A percentile compares a stretch with the other conserved stretches of the same genome.
Evolutionary conservation across 2,113 vertebrate species (phyloP).

Genomic region (Gymnogyps californianus): DNA sequence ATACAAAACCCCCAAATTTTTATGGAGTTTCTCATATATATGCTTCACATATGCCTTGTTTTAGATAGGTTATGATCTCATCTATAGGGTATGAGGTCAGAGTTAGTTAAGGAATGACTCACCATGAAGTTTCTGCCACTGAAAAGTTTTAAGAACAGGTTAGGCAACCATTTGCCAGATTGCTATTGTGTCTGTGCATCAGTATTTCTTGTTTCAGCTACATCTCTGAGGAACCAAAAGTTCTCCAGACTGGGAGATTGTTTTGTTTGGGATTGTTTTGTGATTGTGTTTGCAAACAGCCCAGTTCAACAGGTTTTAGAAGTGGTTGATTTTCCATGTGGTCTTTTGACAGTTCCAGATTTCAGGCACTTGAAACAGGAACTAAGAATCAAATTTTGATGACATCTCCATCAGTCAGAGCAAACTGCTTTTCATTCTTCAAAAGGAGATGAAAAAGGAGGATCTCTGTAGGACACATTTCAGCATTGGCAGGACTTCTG

Average conservation of each 20-base stretch:
- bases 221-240: not conserved
- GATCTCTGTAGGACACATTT: not conserved
- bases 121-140: not conserved
- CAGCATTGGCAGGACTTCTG: not conserved
- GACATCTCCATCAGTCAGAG: not conserved
- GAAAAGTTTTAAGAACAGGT: not conserved
- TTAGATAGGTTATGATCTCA: not conserved
- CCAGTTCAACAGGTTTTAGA: not conserved
- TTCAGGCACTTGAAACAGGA: not conserved
- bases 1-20: rapidly evolving
- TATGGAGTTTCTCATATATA: not conserved
- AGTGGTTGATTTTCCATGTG: not conserved
- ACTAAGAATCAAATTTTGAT: not conserved
- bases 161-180: not conserved
- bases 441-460: not conserved
- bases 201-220: not conserved
- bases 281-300: not conserved
- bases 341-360: not conserved
- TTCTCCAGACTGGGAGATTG: not conserved
- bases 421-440: not conserved
- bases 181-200: not conserved
- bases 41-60: not conserved
- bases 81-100: not conserved
- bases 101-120: not conserved
- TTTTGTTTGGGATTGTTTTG: not conserved